Percentiles rank a stretch among this genome's conserved stretches.
These are phyloP conservation scores for Nasonovia ribisnigri DNA, from an alignment of 2,888 invertebrate genomes.

Conservation along the genomic window DNA sequence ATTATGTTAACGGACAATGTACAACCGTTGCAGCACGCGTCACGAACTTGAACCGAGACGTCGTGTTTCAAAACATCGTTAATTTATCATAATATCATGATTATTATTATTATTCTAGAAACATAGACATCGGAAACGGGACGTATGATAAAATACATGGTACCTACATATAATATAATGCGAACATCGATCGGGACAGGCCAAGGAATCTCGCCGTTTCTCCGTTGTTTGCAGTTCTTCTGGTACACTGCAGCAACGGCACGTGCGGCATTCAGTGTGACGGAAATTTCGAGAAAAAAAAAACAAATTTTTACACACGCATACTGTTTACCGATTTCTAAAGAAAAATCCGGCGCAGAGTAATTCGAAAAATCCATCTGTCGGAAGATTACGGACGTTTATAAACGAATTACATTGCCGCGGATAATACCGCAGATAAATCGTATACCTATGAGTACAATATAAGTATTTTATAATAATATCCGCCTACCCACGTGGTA, in stretches of 20 bases:
- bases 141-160: background rate
- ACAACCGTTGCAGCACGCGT: background rate
- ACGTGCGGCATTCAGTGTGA: background rate
- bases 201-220: slow-evolving; percentile 10
- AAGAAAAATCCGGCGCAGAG: background rate
- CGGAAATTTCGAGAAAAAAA: slow-evolving; percentile 27
- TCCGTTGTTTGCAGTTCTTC: slow-evolving; percentile 7
- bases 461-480: background rate
- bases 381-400: background rate
- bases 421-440: background rate
- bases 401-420: background rate
- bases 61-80: background rate
- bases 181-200: background rate
- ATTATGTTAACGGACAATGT: background rate
- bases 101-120: background rate
- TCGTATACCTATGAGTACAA: background rate
- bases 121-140: background rate
- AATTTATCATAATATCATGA: background rate
- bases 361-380: background rate
- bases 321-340: background rate
- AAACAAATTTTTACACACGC: no score
- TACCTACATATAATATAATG: background rate
- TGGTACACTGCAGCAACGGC: background rate
- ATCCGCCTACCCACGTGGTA: background rate
- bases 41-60: background rate